Evolutionary conservation across 1,140 invertebrate species (phyloP).

Genomic region (Drosophila littoralis): DNA sequence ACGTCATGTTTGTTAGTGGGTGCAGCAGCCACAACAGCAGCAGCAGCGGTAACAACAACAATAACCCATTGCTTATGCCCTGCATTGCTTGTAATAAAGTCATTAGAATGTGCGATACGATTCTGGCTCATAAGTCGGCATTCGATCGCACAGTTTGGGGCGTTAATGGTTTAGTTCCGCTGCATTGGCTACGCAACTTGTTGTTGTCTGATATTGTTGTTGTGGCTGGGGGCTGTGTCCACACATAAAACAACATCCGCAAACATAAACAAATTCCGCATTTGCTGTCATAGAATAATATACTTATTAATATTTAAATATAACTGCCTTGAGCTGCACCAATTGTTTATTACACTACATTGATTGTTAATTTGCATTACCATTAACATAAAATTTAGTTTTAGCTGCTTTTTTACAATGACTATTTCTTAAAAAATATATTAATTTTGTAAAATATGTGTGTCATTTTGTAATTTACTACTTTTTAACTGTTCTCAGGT

Average conservation of each 20-base stretch:
- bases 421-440: no score
- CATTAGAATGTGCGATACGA: constrained; percentile 74
- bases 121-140: constrained; percentile 28
- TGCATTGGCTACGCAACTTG: constrained; percentile 61
- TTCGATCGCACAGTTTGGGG: constrained; percentile 51
- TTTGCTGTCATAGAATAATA: not conserved
- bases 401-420: no score
- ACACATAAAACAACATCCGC: constrained; percentile 55
- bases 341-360: no score
- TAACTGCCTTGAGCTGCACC: no score
- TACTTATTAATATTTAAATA: no score
- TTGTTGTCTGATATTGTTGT: constrained; percentile 19
- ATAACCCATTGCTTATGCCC: constrained; percentile 47
- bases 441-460: no score
- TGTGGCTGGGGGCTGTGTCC: not conserved
- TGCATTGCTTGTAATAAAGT: constrained; percentile 80
- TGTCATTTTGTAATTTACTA: no score
- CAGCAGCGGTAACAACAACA: constrained; percentile 35
- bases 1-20: constrained; percentile 71
- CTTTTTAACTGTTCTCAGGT: no score
- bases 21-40: constrained; percentile 54
- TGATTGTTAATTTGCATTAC: no score
- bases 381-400: no score
- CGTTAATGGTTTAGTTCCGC: constrained; percentile 80
- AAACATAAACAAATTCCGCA: constrained; percentile 6